Percentiles rank a stretch among this genome's conserved stretches.
phyloP scores from a whole-genome alignment of 2,888 invertebrate species.

The Caenorhabditis sinica region DNA sequence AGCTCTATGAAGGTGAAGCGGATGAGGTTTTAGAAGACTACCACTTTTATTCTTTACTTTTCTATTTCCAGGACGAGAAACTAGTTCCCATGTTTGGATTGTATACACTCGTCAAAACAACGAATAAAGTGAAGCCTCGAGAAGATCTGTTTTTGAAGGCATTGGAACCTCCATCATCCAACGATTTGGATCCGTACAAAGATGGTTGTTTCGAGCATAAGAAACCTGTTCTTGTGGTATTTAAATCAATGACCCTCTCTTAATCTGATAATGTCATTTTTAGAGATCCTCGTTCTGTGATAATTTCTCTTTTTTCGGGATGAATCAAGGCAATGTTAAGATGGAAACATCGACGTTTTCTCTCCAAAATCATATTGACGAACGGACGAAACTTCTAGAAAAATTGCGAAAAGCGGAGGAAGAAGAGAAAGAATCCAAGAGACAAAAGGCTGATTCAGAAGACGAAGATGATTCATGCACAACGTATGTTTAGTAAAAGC shows the following conservation, averaged over 20 bases:
- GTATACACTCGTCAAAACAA: conserved; percentile 40
- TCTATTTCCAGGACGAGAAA: conserved; percentile 28
- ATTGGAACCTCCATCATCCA: conserved; percentile 29
- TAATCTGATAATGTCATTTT: background rate
- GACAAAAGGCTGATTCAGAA: background rate
- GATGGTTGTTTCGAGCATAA: conserved; percentile 10
- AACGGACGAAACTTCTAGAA: conserved; percentile 29
- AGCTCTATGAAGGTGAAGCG: conserved; percentile 20
- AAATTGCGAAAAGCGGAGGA: conserved; percentile 13
- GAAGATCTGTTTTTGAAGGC: conserved; percentile 45
- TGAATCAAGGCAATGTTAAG: conserved; percentile 30
- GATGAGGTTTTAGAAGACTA: background rate
- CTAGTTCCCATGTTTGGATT: conserved; percentile 54
- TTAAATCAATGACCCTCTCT: no score
- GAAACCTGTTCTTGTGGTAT: conserved; percentile 13
- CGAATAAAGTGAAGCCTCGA: conserved; percentile 8
- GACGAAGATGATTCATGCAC: background rate
- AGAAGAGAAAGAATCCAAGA: background rate
- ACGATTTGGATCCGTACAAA: conserved; percentile 43
- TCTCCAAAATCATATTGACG: background rate
- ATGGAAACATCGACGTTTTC: conserved; percentile 10
- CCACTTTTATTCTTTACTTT: no score
- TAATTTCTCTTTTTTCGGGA: conserved; percentile 55
- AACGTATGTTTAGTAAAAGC: background rate
- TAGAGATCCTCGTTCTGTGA: conserved; percentile 12